Base-by-base conservation (phyloP, 53 echinoderm and acorn worm species). In the Echinarachnius parma region DNA sequence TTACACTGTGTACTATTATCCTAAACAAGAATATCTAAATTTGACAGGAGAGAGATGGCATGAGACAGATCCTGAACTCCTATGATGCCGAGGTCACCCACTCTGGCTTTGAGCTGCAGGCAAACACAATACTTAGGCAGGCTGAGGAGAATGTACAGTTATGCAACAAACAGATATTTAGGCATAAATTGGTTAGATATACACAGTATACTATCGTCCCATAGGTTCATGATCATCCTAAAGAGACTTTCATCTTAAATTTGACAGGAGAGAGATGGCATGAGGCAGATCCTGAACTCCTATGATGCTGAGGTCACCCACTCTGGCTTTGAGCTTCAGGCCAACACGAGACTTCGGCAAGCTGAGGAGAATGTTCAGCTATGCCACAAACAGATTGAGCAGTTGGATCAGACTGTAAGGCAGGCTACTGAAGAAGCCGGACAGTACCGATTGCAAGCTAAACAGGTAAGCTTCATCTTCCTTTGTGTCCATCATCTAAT, bases 21-120 rank as follows among this genome's bases (percentile, higher is more conserved):
- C n/a, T n/a, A n/a, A n/a, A n/a, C n/a, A n/a, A n/a, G n/a, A n/a
- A n/a, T n/a, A n/a, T n/a, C n/a, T n/a, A 23, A 32, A 23, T 33
- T 55, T 55, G 18, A 5, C 44, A 91, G 92, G 92, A 91, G 58
- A 36, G 92, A 9, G 92, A 91, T 31, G 80, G 92, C 28, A 75
- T 91, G 79, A 48, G 80, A 20, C 77, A 84, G 46, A 80, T 91
- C 31, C 68, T 87, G n/a, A 83, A 83, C 49, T 83, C 86, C 1
- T 91, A 87, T 24, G 87, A 91, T 35, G 67, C 55, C 5, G 92
- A 91, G 49, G 80, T 84, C 13, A 67, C 71, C 37, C 80, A 80
- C 21, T 69, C 77, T 36, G 87, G 92, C 25, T 83, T 79, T 47
- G 77, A 87, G 48, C 53, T 80, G 3, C 83, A 91, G 67, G 57